These are phyloP conservation scores for Thamnophis sirtalis DNA, from an alignment of 2,113 vertebrate species.

Conservation along the genomic window DNA sequence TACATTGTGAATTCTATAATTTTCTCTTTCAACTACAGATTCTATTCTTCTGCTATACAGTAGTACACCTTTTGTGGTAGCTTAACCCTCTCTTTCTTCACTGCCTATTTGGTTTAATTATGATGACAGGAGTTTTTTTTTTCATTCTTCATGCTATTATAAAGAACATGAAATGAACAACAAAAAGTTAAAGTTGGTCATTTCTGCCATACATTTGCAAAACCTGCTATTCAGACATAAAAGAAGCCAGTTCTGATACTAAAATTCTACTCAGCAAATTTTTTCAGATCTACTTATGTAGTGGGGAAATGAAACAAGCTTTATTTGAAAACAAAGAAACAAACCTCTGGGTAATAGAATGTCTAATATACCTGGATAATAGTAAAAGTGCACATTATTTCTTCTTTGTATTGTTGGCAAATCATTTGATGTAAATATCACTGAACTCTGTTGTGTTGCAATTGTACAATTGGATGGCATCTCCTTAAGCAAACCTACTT, in stretches of 20 bases:
- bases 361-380: neutral
- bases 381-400: neutral
- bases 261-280: neutral
- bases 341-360: neutral
- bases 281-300: neutral
- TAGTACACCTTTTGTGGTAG: neutral
- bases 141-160: neutral
- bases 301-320: neutral
- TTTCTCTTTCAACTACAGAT: neutral
- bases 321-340: neutral
- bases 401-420: neutral
- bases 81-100: neutral
- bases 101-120: neutral
- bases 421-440: neutral
- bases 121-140: neutral
- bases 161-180: neutral
- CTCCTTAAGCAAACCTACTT: neutral
- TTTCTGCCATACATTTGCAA: neutral
- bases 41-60: neutral
- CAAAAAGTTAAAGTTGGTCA: neutral
- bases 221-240: neutral
- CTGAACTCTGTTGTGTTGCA: neutral
- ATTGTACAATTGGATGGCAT: neutral
- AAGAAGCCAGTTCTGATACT: neutral
- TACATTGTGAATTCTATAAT: neutral